Conservation (phyloP, 2,113 vertebrate species). For the Catharus minimus region DNA sequence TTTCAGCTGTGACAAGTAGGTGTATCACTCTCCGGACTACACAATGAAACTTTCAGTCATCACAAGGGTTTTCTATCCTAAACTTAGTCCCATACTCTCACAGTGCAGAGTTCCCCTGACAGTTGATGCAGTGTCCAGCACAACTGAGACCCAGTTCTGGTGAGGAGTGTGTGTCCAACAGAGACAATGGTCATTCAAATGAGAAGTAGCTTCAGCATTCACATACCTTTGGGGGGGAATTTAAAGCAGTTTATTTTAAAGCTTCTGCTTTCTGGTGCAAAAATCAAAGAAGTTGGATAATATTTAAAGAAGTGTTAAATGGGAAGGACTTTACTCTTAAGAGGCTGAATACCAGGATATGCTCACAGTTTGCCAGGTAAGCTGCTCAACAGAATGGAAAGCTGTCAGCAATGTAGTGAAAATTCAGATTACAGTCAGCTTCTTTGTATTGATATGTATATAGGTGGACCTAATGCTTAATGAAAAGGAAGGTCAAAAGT, state of each 20-base stretch:
- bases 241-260: background rate
- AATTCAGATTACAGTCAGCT: background rate
- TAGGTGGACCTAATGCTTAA: background rate
- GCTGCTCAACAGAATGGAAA: background rate
- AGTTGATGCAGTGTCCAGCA: background rate
- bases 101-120: background rate
- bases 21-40: background rate
- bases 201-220: background rate
- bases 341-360: background rate
- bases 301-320: conserved; percentile 1
- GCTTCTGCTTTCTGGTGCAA: conserved; percentile 1
- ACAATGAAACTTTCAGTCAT: background rate
- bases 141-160: background rate
- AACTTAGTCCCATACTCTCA: background rate
- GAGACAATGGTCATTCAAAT: background rate
- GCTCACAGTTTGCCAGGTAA: background rate
- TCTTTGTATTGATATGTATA: background rate
- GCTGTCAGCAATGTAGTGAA: background rate
- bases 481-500: background rate
- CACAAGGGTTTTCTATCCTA: background rate
- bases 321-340: background rate
- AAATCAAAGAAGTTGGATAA: background rate
- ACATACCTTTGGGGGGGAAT: background rate
- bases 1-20: background rate
- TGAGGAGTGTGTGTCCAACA: background rate